Base-by-base conservation (phyloP, 1,140 invertebrate species). In the Stegodyphus dumicola region DNA sequence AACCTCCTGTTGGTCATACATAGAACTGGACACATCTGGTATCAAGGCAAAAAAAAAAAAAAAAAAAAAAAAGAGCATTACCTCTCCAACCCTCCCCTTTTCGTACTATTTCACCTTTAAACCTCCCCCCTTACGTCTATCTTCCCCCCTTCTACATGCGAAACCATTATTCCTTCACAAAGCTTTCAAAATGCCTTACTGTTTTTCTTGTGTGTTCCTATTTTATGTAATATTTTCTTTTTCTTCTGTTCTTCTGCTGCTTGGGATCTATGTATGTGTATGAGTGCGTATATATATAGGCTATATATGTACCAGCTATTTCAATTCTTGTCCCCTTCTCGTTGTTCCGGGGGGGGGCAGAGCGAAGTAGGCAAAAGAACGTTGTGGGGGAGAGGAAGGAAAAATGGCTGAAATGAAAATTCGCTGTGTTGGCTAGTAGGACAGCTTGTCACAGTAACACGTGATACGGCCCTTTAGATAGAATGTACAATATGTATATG, bases 1-100 rank as follows among this genome's bases (percentile, higher is more conserved):
- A 85, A 85, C 81, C 81, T 85, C 81, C 73, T 85, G 81, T 85
- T 77, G 81, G 81, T 85, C 81, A 85, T 77, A 76, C 74, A 69
- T 49, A 81, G 79, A 83, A 77, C 81, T 77, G 81, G 81, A 85
- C 81, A 77, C 81, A 85, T 85, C 81, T 85, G 81, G 81, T 77
- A 85, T 67, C 65, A 76, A 10, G 11, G 53, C 33, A 77, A 65
- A 66, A n/a, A 54, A 17, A 48, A 53, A 49, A 49, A 10, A 56
- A 51, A 67, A 51, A 53, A 65, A 13, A 17, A 17, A 51, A 52
- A 52, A 56, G 33, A n/a, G 33, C 73, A 48, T 56, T 76, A 17
- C 53, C 53, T 48, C 73, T 49, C 9, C 51, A 10, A n/a, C 53
- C 73, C 53, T 6, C 51, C 69, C 71, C 33, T 75, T 18, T 18